Base-by-base conservation (phyloP, 2,888 invertebrate genomes). In the Agrotis exclamationis region DNA sequence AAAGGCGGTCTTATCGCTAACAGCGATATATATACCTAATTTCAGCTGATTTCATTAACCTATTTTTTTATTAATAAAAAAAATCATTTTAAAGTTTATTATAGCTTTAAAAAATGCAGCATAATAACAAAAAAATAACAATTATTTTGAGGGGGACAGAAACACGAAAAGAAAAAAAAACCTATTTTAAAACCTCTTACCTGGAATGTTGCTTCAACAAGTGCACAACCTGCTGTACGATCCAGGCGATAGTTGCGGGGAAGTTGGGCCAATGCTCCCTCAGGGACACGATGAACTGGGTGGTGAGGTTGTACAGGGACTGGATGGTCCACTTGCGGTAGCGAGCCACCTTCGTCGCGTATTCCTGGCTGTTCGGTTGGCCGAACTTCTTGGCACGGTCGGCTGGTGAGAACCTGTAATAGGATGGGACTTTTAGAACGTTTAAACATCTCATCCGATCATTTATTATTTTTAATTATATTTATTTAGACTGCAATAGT, bases 241-340 rank as follows among this genome's bases (percentile, higher is more conserved):
- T 97, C 99, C 99, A 99, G 14, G 98, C 97, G 18, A 99, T 96
- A 76, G 98, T 97, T 28, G 98, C 97, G 0, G 99, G 99, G 93
- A 99, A 99, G 89, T 98, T 98, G 82, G 98, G 97, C 97, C 99
- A 98, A 91, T 98, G 98, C 83, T 98, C 98, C 75, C 97, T 97
- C 73, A 99, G 97, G 71, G 98, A 98, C 13, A 96, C 95, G 62
- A 99, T 98, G 91, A 99, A 99, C 86, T 97, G 96, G 90, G 97
- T 97, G 0, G 98, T 97, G 57, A 99, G 97, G 78, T 97, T 97
- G 83, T 97, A 98, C 75, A 99, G 95, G 73, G 98, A 98, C 79
- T 97, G 97, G 24, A 99, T 97, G 0, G 98, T 97, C 96, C 98
- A 98, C 62, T 97, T 97, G 79, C 99, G 97, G 92, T 99, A 99